Evolutionary conservation across 2,888 invertebrate species (phyloP).

Genomic region (Lasioglossum figueresi): DNA sequence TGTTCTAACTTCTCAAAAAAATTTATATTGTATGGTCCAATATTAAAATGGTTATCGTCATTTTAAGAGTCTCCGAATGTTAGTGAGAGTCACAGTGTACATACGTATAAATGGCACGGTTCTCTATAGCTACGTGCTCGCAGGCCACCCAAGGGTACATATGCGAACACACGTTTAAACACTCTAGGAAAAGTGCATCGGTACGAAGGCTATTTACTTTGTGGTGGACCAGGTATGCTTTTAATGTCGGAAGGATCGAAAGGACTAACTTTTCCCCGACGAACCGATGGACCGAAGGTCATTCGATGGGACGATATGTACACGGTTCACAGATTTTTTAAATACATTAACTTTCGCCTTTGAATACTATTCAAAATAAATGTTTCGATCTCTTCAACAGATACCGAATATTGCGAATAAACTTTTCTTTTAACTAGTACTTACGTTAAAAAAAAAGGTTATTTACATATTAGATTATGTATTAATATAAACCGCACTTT

Average conservation of each 20-base stretch:
- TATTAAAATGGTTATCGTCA: no score
- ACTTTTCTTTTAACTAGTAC: no score
- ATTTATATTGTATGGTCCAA: no score
- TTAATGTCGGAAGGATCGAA: conserved; percentile 35
- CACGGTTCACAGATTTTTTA: background rate
- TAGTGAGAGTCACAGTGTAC: background rate
- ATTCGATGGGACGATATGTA: background rate
- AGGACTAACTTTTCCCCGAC: conserved; percentile 13
- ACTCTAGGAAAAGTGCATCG: conserved; percentile 49
- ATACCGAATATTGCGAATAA: no score
- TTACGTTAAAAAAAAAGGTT: no score
- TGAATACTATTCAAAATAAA: no score
- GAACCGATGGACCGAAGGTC: background rate
- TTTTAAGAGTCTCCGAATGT: no score
- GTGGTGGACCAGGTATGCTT: conserved; percentile 34
- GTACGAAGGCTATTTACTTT: conserved; percentile 48
- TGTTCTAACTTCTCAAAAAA: no score
- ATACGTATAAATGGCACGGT: conserved; percentile 46
- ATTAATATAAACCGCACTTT: no score
- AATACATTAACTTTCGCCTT: no score
- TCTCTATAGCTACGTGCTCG: conserved; percentile 32
- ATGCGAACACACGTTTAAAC: conserved; percentile 14
- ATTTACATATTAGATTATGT: background rate
- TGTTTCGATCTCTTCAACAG: background rate
- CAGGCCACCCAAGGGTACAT: conserved; percentile 66